Base-by-base conservation (phyloP, 2,888 invertebrate genomes). In the Orchestes rusci region DNA sequence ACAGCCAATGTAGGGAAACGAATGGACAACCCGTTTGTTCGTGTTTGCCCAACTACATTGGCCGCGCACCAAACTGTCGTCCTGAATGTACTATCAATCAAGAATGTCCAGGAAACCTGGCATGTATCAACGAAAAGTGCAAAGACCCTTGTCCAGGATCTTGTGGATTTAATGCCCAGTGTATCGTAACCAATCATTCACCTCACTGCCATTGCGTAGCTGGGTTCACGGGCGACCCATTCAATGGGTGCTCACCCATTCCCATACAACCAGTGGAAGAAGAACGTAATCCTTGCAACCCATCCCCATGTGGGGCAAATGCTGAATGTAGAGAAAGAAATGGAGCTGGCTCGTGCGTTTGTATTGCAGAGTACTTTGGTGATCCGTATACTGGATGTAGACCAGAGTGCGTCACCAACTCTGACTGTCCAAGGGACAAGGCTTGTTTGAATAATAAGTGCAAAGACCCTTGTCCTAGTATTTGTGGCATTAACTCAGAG, bases 381-480 rank as follows among this genome's bases (percentile, higher is more conserved):
- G 89, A 92, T 70, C 91, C 92, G 1, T 88, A 89, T 61, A 79
- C 81, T 2, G 84, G 86, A 45, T 91, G 90, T 64, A 75, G 85
- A 54, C 89, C 89, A 3, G 89, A 90, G 71, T 90, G 90, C 63
- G 82, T 88, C 3, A 81, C 79, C 37, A 90, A 90, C 62, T 81
- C 82, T 17, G 90, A 90, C 59, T 91, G 90, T 58, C 71, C 79
- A 20, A 75, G 77, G 51, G 77, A 79, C 55, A 83, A 76, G 58
- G 84, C 90, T 38, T 93, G 92, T 62, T 72, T 84, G 16, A 86
- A 86, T 64, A 86, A 86, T 60, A 88, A 90, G 72, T 92, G 91
- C 62, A 73, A 77, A 48, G 82, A 89, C 70, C 89, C 90, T 15
- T 91, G 91, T 60, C 77, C 80, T 39, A 85, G 84, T 47, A 83